phyloP scores from a whole-genome alignment of 1,140 invertebrate genomes.

The Luehdorfia chinensis region DNA sequence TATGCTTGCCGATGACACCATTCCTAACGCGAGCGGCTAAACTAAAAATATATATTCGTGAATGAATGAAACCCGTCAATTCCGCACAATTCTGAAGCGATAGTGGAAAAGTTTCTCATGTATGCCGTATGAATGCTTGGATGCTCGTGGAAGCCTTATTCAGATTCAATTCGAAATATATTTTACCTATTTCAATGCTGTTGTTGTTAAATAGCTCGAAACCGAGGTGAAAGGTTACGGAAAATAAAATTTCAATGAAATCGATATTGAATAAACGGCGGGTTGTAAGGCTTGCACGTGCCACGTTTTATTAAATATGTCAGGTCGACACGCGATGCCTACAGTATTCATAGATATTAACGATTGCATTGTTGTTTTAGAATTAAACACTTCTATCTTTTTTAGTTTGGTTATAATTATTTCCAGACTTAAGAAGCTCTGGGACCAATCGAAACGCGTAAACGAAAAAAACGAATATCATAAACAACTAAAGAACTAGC shows the following conservation, averaged over 20 bases:
- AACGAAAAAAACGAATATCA: too few species aligned
- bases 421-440: too few species aligned
- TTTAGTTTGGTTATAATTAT: too few species aligned
- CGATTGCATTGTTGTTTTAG: too few species aligned
- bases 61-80: constrained; percentile 54
- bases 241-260: constrained; percentile 22
- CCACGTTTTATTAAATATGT: too few species aligned
- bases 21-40: constrained; percentile 30
- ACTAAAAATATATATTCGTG: constrained; percentile 64
- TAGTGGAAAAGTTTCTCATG: constrained; percentile 68
- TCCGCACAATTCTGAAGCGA: constrained; percentile 36
- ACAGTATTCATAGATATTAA: too few species aligned
- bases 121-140: too few species aligned
- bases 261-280: constrained; percentile 27
- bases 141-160: constrained; percentile 16
- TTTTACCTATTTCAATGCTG: constrained; percentile 3
- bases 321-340: too few species aligned
- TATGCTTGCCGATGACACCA: constrained; percentile 50
- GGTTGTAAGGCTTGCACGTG: constrained; percentile 24
- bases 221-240: constrained; percentile 10
- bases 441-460: too few species aligned
- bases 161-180: constrained; percentile 14
- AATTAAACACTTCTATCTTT: too few species aligned
- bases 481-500: too few species aligned
- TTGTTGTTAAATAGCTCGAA: neutral